phyloP scores from a whole-genome alignment of 2,113 vertebrate species.

The Anser brachyrhynchus region DNA sequence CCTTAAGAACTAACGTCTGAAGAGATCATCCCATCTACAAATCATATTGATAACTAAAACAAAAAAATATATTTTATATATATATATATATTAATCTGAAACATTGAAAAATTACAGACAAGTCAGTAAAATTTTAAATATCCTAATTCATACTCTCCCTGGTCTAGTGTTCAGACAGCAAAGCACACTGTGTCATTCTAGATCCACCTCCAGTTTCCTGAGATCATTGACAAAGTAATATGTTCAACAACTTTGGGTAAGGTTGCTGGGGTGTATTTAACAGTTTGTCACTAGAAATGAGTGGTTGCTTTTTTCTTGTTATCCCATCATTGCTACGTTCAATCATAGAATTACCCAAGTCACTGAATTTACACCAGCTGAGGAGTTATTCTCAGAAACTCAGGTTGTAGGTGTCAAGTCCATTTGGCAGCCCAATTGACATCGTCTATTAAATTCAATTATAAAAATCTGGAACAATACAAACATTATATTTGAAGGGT shows the following conservation, averaged over 20 bases:
- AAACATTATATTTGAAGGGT: background rate
- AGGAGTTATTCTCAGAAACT: background rate
- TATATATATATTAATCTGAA: background rate
- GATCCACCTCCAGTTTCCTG: background rate
- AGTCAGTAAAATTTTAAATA: background rate
- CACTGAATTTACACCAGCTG: background rate
- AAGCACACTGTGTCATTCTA: background rate
- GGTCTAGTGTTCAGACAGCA: background rate
- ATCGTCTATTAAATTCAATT: background rate
- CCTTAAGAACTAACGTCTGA: background rate
- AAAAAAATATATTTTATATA: background rate
- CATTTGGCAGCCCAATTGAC: background rate
- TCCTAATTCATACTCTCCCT: background rate
- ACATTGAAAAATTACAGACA: fast-evolving
- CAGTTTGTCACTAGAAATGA: background rate
- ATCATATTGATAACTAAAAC: background rate
- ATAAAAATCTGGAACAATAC: background rate
- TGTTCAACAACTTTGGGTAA: background rate
- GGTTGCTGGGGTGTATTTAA: background rate
- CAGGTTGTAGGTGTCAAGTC: background rate
- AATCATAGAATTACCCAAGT: background rate
- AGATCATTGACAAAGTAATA: background rate
- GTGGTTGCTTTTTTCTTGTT: background rate
- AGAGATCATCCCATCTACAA: background rate
- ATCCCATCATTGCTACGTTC: background rate